Percentiles rank a stretch among this genome's conserved stretches.
phyloP scores from a whole-genome alignment of 1,140 invertebrate species.

The Rhopalosiphum padi region DNA sequence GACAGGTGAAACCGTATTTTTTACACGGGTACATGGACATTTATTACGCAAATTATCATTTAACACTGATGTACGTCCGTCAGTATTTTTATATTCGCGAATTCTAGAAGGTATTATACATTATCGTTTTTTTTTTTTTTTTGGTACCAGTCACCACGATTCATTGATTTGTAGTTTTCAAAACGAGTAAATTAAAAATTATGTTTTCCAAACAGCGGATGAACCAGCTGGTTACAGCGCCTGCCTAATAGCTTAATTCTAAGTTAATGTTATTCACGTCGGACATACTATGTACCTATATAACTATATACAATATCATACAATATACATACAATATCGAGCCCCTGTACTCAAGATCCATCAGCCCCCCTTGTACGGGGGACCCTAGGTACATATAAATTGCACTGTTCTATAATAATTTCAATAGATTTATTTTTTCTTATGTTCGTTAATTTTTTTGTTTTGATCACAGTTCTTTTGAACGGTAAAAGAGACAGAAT shows the following conservation, averaged over 20 bases:
- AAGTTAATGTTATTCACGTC: not conserved
- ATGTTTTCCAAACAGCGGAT: not conserved
- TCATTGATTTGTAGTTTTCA: not conserved
- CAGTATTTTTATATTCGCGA: not conserved
- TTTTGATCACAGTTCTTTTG: not conserved
- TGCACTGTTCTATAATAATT: not conserved
- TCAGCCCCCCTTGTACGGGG: too few species aligned
- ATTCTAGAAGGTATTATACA: not conserved
- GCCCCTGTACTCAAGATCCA: too few species aligned
- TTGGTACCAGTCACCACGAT: not conserved
- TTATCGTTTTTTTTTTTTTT: not conserved
- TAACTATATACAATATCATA: too few species aligned
- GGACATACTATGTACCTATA: not conserved
- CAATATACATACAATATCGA: too few species aligned
- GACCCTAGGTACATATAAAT: not conserved
- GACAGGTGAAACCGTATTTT: constrained; percentile 46
- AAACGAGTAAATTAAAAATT: not conserved
- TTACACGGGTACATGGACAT: not conserved
- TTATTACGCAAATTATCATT: constrained; percentile 28
- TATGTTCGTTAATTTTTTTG: not conserved
- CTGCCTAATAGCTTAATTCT: not conserved
- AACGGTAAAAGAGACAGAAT: too few species aligned
- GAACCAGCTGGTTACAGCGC: not conserved
- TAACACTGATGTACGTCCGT: not conserved
- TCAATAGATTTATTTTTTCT: not conserved